Conservation (phyloP, 2,113 vertebrate genomes). For the Tenebrosternarchus preto region DNA sequence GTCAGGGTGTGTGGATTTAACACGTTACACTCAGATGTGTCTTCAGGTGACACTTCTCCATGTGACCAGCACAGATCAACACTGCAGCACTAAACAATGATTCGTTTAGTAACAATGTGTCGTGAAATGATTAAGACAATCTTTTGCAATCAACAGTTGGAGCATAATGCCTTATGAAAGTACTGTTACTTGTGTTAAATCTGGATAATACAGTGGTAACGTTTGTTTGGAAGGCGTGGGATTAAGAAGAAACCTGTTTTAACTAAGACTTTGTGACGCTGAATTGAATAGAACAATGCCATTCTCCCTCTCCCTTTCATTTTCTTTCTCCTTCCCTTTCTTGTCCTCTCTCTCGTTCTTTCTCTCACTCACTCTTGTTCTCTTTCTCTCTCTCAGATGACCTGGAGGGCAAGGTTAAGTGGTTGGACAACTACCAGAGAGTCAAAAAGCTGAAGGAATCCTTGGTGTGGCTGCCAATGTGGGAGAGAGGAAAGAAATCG, state of each 20-base stretch:
- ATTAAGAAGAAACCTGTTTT: not conserved
- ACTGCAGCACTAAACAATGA: constrained; percentile 14
- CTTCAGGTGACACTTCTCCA: not conserved
- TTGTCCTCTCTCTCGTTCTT: not conserved
- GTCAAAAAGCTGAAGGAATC: constrained; percentile 84
- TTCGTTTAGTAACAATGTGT: not conserved
- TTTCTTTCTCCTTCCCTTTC: constrained; percentile 9
- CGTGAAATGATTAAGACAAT: constrained; percentile 26
- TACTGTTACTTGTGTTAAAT: not conserved
- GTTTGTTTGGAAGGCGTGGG: constrained; percentile 42
- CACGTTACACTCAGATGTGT: not conserved
- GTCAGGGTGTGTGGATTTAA: constrained; percentile 21
- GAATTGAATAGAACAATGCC: not conserved
- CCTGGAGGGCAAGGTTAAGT: constrained; percentile 93
- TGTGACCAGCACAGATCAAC: not conserved
- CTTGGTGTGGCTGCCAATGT: constrained; percentile 87
- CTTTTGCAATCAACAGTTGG: not conserved
- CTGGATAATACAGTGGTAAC: constrained; percentile 14
- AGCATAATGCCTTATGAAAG: not conserved
- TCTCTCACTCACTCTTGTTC: constrained; percentile 41
- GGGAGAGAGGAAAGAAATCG: constrained; percentile 86
- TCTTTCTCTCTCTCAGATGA: constrained; percentile 75
- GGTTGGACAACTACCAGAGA: constrained; percentile 92
- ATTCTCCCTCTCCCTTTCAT: not conserved
- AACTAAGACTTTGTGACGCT: constrained; percentile 7